Evolutionary conservation across 2,113 vertebrate genomes (phyloP), one percentile per base, ranked within the genome.

Genomic region (Ictidomys tridecemlineatus): DNA sequence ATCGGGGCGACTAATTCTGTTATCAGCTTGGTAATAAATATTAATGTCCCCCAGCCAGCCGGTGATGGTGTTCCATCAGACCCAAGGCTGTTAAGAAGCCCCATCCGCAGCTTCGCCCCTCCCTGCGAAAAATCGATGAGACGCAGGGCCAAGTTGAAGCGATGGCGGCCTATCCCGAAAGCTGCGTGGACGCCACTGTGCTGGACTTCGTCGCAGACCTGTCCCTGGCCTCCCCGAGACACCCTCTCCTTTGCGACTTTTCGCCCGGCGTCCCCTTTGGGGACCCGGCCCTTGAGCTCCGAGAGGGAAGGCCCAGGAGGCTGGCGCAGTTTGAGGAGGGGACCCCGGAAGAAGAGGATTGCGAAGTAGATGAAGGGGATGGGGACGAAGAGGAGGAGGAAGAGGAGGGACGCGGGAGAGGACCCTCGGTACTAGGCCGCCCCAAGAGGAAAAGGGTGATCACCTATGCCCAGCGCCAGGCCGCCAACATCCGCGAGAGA

Each of bases 401-500:
- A 14, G 98, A 95, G 53, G 98, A 97, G 10, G 98, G 97, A 58
- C 97, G 78, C 2, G 88, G 79, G 13, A 69, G 82, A 20, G 95
- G 86, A 37, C 0, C 93, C 39, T 97, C 97, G 26, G 97, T 98
- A 17, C 91, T 97, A 63, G 98, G 98, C 51, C 99, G 99, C 93
- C 98, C 99, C 89, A 99, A 98, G 96, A 99, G 99, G 95, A 99
- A 99, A 94, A 97, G 99, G 5, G 98, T 99, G 98, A 99, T 99
- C 98, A 99, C 99, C 74, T 98, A 98, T 12, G 99, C 99, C 30
- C 99, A 99, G 98, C 99, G 99, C 37, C 99, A 99, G 97, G 99
- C 99, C 6, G 99, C 99, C 96, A 99, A 99, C 96, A 97, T 99
- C 97, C 98, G 99, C 24, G 99, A 99, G 84, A 99, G 99, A 94